Evolutionary conservation across 2,113 vertebrate species (phyloP).

Genomic region (Pterocles burchelli): DNA sequence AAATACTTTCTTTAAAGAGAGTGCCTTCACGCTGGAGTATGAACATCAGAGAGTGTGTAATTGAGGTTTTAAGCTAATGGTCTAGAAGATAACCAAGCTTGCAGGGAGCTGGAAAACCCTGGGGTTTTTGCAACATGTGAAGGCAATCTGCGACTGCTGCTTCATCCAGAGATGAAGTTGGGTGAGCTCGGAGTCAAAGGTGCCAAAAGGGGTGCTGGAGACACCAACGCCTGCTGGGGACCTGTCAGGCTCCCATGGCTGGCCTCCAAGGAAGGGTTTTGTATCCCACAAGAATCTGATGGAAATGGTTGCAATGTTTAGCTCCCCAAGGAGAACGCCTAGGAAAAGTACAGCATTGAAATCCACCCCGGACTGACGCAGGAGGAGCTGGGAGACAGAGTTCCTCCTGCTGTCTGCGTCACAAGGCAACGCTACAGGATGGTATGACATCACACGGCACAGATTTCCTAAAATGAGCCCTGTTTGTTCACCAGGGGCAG

Average conservation of each 20-base stretch:
- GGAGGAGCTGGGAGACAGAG: background rate
- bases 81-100: background rate
- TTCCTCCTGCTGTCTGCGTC: background rate
- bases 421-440: background rate
- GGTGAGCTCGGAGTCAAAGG: background rate
- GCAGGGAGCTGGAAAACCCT: background rate
- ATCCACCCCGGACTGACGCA: background rate
- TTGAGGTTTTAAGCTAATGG: background rate
- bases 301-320: background rate
- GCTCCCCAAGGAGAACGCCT: background rate
- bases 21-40: background rate
- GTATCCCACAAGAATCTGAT: background rate
- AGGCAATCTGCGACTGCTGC: background rate
- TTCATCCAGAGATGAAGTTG: background rate
- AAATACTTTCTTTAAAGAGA: background rate
- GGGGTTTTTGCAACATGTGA: background rate
- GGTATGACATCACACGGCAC: background rate
- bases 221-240: background rate
- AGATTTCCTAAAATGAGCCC: background rate
- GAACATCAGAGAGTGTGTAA: background rate
- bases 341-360: background rate
- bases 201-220: background rate
- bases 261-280: background rate
- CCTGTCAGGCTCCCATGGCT: fast-evolving
- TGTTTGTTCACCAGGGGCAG: background rate